Evolutionary conservation across 2,888 invertebrate genomes (phyloP), one percentile per base, ranked within the genome.

Genomic region (Oeneis ivallda): DNA sequence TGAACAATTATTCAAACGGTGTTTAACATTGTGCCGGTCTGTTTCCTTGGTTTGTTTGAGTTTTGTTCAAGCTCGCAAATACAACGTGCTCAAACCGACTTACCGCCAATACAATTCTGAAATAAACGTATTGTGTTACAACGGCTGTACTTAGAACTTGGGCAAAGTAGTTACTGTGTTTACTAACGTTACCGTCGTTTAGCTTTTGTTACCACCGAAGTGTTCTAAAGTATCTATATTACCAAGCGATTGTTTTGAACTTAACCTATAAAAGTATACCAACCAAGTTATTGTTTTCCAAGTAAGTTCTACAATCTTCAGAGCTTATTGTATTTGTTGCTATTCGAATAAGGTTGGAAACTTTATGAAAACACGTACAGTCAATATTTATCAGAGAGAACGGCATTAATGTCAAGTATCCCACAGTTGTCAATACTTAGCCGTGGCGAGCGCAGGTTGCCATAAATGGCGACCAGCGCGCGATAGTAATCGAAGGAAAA

Each of bases 381-480:
- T 73, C 71, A 84, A 86, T 87, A 84, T 82, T 80, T 84, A 86
- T 87, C 84, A 74, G 76, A 76, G 76, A 74, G 77, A 71, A 75
- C 75, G 77, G 80, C 77, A 76, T 78, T 80, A 82, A 80, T 79
- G 82, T 79, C 76, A 80, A 82, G 82, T 86, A 89, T 89, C 89
- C 86, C 90, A 90, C 88, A 91, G 89, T 86, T 86, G 90, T 89
- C 87, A 87, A 85, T 85, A 81, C 82, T 75, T 75, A 80, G 78
- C 71, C 79, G 78, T 79, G 74, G 76, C 80, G 68, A 74, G 81
- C 77, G 73, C 90, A 85, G 81, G 87, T 83, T 91, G 76, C 90
- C 91, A 76, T 91, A 91, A 81, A 91, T 79, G 91, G 91, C 75
- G 75, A 79, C 74, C 79, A 80, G 77, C 78, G 79, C 79, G 75